A percentile compares a stretch with the other conserved stretches of the same genome.
Conservation (phyloP, 2,888 invertebrate species). For the Heptascelio sp. region DNA sequence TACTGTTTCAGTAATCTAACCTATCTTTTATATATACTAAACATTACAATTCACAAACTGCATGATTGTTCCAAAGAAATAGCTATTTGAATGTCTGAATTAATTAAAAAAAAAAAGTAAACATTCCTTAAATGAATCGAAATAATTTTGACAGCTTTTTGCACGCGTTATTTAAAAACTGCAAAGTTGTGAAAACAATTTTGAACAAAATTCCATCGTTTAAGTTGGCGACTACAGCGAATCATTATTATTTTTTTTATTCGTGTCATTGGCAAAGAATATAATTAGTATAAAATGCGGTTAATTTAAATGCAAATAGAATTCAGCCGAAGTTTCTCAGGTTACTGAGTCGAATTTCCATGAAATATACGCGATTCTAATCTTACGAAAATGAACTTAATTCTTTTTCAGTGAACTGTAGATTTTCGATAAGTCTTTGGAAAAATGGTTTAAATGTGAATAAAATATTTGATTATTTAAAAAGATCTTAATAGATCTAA, state of each 20-base stretch:
- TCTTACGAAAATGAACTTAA: slow-evolving; percentile 29
- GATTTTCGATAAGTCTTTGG: not conserved
- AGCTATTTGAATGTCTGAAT: no score
- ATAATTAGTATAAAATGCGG: slow-evolving; percentile 41
- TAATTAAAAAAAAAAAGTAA: no score
- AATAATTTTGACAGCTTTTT: slow-evolving; percentile 18
- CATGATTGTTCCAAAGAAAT: no score
- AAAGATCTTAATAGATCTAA: no score
- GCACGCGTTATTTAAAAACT: slow-evolving; percentile 25
- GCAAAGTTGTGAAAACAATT: slow-evolving; percentile 23
- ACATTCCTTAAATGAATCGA: slow-evolving; percentile 9
- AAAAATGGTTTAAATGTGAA: not conserved
- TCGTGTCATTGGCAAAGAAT: slow-evolving; percentile 23
- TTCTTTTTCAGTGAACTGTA: slow-evolving; percentile 20
- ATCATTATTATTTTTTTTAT: slow-evolving; percentile 18
- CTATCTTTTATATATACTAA: no score
- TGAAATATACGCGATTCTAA: slow-evolving; percentile 36
- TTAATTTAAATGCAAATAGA: slow-evolving; percentile 62
- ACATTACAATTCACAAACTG: no score
- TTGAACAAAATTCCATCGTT: slow-evolving; percentile 5
- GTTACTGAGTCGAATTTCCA: slow-evolving; percentile 50
- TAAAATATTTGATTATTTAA: not conserved
- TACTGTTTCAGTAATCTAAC: no score
- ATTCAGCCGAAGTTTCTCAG: slow-evolving; percentile 38
- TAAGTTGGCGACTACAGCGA: not conserved